Percentiles rank a stretch among this genome's conserved stretches.
Conservation (phyloP, 2,113 vertebrate genomes). For the Ceyx cyanopectus region DNA sequence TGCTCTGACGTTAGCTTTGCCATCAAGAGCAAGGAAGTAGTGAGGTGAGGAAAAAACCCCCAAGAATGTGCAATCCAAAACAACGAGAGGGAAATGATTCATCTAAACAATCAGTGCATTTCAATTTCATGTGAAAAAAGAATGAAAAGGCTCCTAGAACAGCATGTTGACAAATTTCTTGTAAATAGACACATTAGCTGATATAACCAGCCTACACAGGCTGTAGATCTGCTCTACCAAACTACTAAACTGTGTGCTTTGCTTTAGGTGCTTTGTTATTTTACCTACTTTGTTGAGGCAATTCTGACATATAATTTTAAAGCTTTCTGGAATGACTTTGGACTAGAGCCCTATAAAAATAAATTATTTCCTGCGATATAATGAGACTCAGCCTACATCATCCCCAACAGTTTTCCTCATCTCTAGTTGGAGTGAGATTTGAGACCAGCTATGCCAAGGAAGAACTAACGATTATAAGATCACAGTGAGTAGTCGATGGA, state of each 20-base stretch:
- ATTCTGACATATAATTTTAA: not conserved
- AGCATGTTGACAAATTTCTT: not conserved
- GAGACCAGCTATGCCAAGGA: not conserved
- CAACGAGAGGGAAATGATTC: slow-evolving; percentile 59
- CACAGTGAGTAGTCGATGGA: not conserved
- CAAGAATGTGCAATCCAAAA: slow-evolving; percentile 32
- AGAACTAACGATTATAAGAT: not conserved
- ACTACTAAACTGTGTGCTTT: not conserved
- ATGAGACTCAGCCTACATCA: not conserved
- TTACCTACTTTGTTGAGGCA: not conserved
- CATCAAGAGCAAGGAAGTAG: slow-evolving; percentile 14
- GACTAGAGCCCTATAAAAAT: not conserved
- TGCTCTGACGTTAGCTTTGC: slow-evolving; percentile 50
- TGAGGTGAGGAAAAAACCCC: not conserved
- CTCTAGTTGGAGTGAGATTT: not conserved
- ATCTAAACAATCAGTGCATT: slow-evolving; percentile 58
- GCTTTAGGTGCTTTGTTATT: not conserved
- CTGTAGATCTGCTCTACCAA: not conserved
- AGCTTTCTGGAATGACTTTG: not conserved
- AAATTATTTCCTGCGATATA: not conserved
- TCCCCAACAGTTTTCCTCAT: not conserved
- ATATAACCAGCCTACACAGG: not conserved
- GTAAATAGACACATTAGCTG: not conserved
- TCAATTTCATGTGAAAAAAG: slow-evolving; percentile 48
- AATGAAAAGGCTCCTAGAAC: slow-evolving; percentile 35